A percentile compares a stretch with the other conserved stretches of the same genome.
Evolutionary conservation across 2,113 vertebrate genomes (phyloP).

Genomic region (Tupaia tana): DNA sequence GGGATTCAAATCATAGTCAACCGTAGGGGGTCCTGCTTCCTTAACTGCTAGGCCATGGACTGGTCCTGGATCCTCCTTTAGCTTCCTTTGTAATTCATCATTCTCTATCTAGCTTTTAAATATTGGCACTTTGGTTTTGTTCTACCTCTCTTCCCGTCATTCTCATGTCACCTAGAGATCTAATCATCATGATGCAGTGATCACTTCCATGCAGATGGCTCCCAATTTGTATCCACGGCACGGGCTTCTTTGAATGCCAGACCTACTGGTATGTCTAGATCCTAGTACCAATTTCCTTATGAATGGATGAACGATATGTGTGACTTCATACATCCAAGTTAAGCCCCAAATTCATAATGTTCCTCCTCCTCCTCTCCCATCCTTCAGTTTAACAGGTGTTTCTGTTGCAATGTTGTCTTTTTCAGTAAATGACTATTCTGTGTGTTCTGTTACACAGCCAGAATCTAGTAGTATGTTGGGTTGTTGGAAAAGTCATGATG

Average conservation of each 20-base stretch:
- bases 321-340: background rate
- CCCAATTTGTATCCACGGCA: background rate
- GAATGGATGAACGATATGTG: background rate
- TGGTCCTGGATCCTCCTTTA: too few species aligned
- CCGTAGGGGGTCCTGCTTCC: too few species aligned
- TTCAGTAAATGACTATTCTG: background rate
- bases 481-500: too few species aligned
- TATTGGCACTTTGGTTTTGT: background rate
- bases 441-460: background rate
- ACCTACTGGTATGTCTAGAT: background rate
- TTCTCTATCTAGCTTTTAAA: background rate
- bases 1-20: too few species aligned
- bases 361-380: background rate
- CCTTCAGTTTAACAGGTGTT: background rate
- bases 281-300: background rate
- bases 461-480: too few species aligned
- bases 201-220: background rate
- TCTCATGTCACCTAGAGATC: background rate
- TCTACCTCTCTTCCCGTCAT: background rate
- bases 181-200: background rate
- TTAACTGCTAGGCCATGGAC: too few species aligned
- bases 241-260: background rate
- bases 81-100: background rate
- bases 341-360: background rate
- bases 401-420: background rate